Evolutionary conservation across 2,113 vertebrate species (phyloP).

Genomic region (Alethe castanea): DNA sequence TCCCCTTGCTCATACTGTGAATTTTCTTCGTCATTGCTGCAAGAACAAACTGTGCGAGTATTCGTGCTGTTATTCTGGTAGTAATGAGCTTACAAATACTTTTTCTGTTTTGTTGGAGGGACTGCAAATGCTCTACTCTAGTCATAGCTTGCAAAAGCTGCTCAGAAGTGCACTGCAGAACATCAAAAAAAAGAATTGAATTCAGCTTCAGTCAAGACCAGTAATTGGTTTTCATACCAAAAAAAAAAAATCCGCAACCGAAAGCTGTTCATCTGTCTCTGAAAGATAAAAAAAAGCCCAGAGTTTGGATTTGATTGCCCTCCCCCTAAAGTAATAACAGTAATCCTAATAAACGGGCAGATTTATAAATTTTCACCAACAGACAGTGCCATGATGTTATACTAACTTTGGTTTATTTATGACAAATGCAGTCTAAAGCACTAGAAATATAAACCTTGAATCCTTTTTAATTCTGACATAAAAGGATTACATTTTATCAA

Average conservation of each 20-base stretch:
- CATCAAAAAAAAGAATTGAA: conserved; percentile 70
- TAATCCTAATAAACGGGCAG: conserved; percentile 32
- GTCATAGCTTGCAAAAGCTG: conserved; percentile 44
- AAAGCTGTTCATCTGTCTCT: conserved; percentile 54
- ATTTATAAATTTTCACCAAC: conserved; percentile 37
- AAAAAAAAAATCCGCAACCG: conserved; percentile 59
- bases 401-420: conserved; percentile 40
- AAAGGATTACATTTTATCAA: conserved; percentile 46
- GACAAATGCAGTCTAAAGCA: conserved; percentile 22
- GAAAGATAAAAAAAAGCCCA: conserved; percentile 44
- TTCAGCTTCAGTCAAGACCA: conserved; percentile 67
- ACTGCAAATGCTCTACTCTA: neutral
- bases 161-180: conserved; percentile 46
- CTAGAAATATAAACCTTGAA: conserved; percentile 34
- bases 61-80: neutral
- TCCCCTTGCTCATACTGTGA: conserved; percentile 20
- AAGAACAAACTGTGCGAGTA: neutral
- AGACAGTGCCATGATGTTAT: neutral
- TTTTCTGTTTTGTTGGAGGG: conserved; percentile 29
- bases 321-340: conserved; percentile 42
- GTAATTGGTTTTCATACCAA: conserved; percentile 69
- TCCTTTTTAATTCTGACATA: conserved; percentile 49
- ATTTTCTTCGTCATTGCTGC: neutral
- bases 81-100: conserved; percentile 15
- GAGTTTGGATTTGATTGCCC: conserved; percentile 55